Evolutionary conservation across 2,888 invertebrate species (phyloP), one percentile per base, ranked within the genome.

Genomic region (Empis stercorea): DNA sequence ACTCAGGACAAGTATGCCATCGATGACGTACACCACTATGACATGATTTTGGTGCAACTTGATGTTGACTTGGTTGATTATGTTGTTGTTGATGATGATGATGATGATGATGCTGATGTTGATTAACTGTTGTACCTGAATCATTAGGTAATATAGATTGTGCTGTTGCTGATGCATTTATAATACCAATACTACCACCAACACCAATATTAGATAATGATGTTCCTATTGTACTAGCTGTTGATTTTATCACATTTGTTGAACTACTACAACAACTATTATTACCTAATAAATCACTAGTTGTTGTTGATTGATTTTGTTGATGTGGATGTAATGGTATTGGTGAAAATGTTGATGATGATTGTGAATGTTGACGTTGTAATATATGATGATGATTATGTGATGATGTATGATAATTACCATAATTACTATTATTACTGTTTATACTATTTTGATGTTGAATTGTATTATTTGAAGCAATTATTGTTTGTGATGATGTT

Each of bases 1-100:
- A 78, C 71, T 92, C 92, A 38, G 91, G 89, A 70, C 91, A 92
- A 66, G 83, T 82, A 67, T 87, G 87, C 88, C 89, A 89, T 59
- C 85, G 79, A 57, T 83, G 81, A 56, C 79, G 74, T 45, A 64
- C 58, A 32, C 55, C 64, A 73, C 73, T 66, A 40, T 40, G 40
- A 74, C 76, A 55, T 72, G 59, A 74, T 71, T 54, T 76, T 73
- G 61, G 73, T 53, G 54, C 79, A 77, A 56, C 78, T 73, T 57
- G 72, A 27, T 48, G 48, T 14, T 48, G 45, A 30, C 48, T 47
- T 38, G 49, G 49, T 14, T 61, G 65, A 56, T 61, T 65, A 51
- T 48, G 57, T 59, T 54, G 60, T 51, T 53, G 58, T 51, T 47
- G 63, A 58, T 51, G 59, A 55, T 52, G 59, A 55, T 58, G 60